A percentile compares a stretch with the other conserved stretches of the same genome.
Evolutionary conservation across 2,113 vertebrate species (phyloP).

Genomic region (Phocoena phocoena): DNA sequence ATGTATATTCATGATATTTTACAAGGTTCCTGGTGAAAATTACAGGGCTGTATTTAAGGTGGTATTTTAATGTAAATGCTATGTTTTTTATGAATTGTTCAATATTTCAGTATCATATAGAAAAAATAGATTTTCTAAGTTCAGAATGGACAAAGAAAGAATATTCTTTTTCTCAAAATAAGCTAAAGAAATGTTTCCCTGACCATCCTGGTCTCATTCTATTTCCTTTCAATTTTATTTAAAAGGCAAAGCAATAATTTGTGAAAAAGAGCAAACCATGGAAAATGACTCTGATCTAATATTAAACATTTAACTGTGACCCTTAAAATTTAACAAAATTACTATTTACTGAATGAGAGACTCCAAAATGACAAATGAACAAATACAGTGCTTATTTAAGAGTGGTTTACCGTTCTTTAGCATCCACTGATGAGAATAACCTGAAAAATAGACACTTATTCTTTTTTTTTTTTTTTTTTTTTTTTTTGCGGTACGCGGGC

Average conservation of each 20-base stretch:
- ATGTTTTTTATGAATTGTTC: constrained; percentile 55
- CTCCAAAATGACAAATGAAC: not conserved
- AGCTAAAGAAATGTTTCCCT: constrained; percentile 38
- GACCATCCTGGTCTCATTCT: not conserved
- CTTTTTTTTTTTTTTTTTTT: not conserved
- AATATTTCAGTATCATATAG: constrained; percentile 52
- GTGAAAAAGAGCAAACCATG: constrained; percentile 78
- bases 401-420: not conserved
- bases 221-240: constrained; percentile 60
- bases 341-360: constrained; percentile 6
- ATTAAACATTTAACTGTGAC: constrained; percentile 70
- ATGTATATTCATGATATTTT: constrained; percentile 35
- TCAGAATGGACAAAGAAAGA: constrained; percentile 48
- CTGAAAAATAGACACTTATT: not conserved
- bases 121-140: constrained; percentile 53
- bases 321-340: constrained; percentile 36
- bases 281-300: constrained; percentile 77
- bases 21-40: constrained; percentile 33
- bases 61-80: constrained; percentile 56
- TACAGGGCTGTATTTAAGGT: constrained; percentile 43
- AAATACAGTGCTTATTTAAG: not conserved
- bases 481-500: no score
- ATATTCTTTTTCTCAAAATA: constrained; percentile 39
- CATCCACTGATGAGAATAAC: not conserved
- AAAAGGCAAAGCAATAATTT: constrained; percentile 67